A percentile compares a stretch with the other conserved stretches of the same genome.
phyloP scores from a whole-genome alignment of 2,888 invertebrate genomes.

The Cyclophora punctaria region DNA sequence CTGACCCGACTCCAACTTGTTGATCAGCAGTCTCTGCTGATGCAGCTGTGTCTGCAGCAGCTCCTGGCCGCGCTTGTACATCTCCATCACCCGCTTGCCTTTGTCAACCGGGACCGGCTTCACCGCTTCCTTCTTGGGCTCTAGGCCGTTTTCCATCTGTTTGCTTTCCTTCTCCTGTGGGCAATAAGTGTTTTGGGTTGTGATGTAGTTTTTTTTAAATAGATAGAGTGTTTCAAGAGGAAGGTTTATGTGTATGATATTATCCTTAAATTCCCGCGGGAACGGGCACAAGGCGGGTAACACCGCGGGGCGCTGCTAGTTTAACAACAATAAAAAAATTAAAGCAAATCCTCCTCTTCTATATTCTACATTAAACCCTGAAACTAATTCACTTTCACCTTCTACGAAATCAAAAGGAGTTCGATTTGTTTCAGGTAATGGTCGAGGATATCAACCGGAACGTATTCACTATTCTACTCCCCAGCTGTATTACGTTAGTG shows the following conservation, averaged over 20 bases:
- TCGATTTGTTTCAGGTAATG: slow-evolving; percentile 82
- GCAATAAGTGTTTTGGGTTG: no score
- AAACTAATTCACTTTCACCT: slow-evolving; percentile 85
- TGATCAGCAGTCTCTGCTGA: slow-evolving; percentile 88
- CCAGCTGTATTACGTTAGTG: no score
- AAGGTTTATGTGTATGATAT: no score
- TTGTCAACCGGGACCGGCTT: slow-evolving; percentile 30
- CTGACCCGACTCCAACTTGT: slow-evolving; percentile 84
- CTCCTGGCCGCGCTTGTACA: slow-evolving; percentile 89
- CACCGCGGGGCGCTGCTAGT: no score
- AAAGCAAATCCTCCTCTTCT: slow-evolving; percentile 81
- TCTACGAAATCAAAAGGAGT: slow-evolving; percentile 88
- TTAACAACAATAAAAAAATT: slow-evolving; percentile 69
- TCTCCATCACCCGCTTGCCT: slow-evolving; percentile 82
- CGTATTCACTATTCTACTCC: no score
- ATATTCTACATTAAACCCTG: slow-evolving; percentile 87
- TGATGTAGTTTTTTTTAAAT: no score
- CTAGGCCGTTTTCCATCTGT: slow-evolving; percentile 39
- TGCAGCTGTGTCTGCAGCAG: slow-evolving; percentile 91
- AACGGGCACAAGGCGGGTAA: no score
- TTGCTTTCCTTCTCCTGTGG: slow-evolving; percentile 31
- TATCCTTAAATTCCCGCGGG: no score
- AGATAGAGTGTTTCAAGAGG: no score
- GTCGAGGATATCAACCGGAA: no score
- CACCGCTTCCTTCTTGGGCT: slow-evolving; percentile 32